A percentile compares a stretch with the other conserved stretches of the same genome.
Conservation (phyloP, 2,113 vertebrate species). For the Formicarius rufipectus region DNA sequence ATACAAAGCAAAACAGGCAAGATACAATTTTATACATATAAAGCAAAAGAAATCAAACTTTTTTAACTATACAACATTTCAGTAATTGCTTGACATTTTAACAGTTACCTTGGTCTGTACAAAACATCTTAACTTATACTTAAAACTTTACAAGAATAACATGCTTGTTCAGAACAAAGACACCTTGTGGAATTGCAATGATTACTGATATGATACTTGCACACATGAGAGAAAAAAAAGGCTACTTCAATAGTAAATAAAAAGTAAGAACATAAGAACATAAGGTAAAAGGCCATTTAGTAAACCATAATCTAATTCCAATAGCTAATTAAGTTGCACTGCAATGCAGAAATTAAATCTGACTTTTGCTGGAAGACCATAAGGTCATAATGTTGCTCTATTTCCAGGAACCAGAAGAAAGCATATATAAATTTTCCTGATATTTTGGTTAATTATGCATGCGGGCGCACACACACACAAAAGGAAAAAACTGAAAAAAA, state of each 20-base stretch:
- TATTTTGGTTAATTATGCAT: conserved; percentile 20
- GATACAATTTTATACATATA: conserved; percentile 83
- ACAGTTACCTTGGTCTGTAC: conserved; percentile 83
- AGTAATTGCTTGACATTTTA: conserved; percentile 79
- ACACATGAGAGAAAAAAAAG: conserved; percentile 23
- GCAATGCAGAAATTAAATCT: conserved; percentile 54
- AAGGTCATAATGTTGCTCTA: conserved; percentile 27
- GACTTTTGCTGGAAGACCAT: conserved; percentile 16
- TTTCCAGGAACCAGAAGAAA: conserved; percentile 57
- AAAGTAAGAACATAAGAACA: conserved; percentile 50
- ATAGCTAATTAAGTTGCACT: conserved; percentile 39
- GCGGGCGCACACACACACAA: not conserved
- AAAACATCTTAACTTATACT: conserved; percentile 78
- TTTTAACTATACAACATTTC: conserved; percentile 81
- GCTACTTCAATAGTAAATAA: conserved; percentile 44
- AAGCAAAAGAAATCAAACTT: conserved; percentile 78
- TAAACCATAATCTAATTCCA: conserved; percentile 45
- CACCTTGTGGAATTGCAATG: conserved; percentile 70
- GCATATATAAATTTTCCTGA: conserved; percentile 46
- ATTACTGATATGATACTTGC: conserved; percentile 53
- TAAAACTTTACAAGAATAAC: conserved; percentile 80
- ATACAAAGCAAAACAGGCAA: conserved; percentile 86
- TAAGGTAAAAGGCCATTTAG: conserved; percentile 50
- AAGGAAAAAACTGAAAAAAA: not conserved
- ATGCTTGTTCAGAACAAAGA: conserved; percentile 81